Base-by-base conservation (phyloP, 92 coral and sea anemone species). In the Actinernus sp. region DNA sequence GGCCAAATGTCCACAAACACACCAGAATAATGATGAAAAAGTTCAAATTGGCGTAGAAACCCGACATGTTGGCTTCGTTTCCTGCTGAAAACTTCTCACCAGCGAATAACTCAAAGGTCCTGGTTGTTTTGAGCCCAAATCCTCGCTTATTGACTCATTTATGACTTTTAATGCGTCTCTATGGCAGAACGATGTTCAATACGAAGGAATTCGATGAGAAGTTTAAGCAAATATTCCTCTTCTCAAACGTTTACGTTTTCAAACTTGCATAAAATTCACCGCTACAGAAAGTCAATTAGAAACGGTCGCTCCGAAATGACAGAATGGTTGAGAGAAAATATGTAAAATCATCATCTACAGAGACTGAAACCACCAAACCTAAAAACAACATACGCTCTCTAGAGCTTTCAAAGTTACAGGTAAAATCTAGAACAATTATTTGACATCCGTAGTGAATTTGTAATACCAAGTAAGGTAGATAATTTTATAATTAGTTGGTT, bases 201-300 rank as follows among this genome's bases (percentile, higher is more conserved):
- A 44, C 34, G 48, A 37, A 26, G 52, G 53, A 56, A 44, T 25
- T n/a, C 65, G 24, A 49, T 18, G 14, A 16, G 14, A 19, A 16
- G 26, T 21, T 21, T 4, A 29, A 22, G 25, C 12, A 52, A 70
- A 55, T 49, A 55, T 41, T 70, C 48, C 65, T 31, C 46, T 22
- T 70, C 62, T 74, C 14, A 25, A 33, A 61, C 67, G 85, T 78
- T 78, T 59, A 61, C 39, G 60, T 68, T 68, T 74, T 68, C 61
- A 68, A 49, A 68, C 61, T 65, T 54, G 49, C 19, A 66, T 39
- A 49, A 38, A 73, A 22, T 49, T 8, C 52, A 17, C 8, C 53
- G 34, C 58, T 58, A 60, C 21, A 44, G 63, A 43, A 77, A 71
- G 58, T 56, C 75, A 72, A 71, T 81, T 56, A n/a, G 45, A 65